Percentiles rank a stretch among this genome's conserved stretches.
These are phyloP conservation scores for Brachionus asplanchnoidis DNA, from an alignment of 1,140 invertebrate genomes.

Conservation along the genomic window DNA sequence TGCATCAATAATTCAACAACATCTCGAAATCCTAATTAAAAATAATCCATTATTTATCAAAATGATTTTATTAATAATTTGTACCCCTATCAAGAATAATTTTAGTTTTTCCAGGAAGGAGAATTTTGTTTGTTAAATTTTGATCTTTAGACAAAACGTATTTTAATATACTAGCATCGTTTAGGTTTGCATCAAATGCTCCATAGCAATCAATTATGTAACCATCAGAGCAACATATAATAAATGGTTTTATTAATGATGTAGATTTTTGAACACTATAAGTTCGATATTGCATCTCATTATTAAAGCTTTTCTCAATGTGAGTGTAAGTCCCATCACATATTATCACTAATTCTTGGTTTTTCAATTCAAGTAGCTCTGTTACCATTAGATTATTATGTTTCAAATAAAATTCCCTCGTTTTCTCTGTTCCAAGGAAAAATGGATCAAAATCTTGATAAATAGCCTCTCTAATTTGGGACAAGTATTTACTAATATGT, in stretches of 20 bases:
- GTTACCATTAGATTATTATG: slow-evolving; percentile 18
- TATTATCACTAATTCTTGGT: not conserved
- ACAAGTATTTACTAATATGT: not conserved
- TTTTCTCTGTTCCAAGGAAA: slow-evolving; percentile 3
- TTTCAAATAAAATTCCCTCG: not conserved
- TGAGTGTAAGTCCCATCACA: not conserved
- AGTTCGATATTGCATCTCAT: not conserved
- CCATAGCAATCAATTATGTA: slow-evolving; percentile 30
- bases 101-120: not conserved
- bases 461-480: slow-evolving; percentile 20
- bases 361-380: not conserved
- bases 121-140: not conserved
- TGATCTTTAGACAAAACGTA: not conserved
- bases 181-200: not conserved
- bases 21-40: not conserved
- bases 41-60: not conserved
- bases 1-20: not conserved
- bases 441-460: not conserved
- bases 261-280: not conserved
- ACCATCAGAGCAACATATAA: slow-evolving; percentile 6
- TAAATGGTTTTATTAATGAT: slow-evolving; percentile 5
- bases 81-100: not conserved
- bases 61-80: not conserved
- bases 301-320: slow-evolving; percentile 5
- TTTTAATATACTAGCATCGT: slow-evolving; percentile 2